Conservation (phyloP, 1,140 invertebrate genomes). For the Sipha flava region DNA sequence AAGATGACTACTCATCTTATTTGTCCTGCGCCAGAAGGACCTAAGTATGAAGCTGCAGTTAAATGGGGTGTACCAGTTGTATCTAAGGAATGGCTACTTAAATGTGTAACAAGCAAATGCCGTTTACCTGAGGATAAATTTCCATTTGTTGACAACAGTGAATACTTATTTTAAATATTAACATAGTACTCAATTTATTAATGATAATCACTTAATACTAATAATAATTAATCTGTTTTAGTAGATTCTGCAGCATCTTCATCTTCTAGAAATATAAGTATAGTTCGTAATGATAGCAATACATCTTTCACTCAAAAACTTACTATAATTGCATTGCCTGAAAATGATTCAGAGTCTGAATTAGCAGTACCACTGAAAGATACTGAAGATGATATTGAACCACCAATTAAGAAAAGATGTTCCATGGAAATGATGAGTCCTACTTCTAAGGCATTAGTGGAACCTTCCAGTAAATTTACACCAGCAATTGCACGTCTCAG, state of each 20-base stretch:
- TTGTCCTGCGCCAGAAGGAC: constrained; percentile 59
- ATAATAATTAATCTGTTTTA: neutral
- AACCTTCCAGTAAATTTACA: neutral
- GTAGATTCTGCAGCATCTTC: neutral
- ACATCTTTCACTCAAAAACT: neutral
- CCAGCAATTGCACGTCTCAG: neutral
- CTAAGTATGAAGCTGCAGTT: constrained; percentile 73
- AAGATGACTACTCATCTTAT: constrained; percentile 65
- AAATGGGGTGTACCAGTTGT: constrained; percentile 76
- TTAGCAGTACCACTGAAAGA: constrained; percentile 15
- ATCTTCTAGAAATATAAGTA: neutral
- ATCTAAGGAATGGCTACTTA: constrained; percentile 63
- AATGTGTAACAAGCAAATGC: constrained; percentile 47
- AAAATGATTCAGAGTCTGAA: constrained; percentile 18
- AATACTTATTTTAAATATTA: neutral
- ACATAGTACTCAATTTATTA: neutral
- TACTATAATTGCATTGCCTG: neutral
- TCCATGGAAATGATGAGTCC: neutral
- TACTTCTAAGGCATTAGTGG: neutral
- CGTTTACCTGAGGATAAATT: constrained; percentile 32
- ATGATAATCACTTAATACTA: neutral
- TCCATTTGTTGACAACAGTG: neutral
- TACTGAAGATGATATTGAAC: constrained; percentile 20
- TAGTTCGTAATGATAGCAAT: neutral
- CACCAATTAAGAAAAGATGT: constrained; percentile 8